Percentiles rank a stretch among this genome's conserved stretches.
These are phyloP conservation scores for Pelmatolapia mariae DNA, from an alignment of 2,113 vertebrate species.

Conservation along the genomic window DNA sequence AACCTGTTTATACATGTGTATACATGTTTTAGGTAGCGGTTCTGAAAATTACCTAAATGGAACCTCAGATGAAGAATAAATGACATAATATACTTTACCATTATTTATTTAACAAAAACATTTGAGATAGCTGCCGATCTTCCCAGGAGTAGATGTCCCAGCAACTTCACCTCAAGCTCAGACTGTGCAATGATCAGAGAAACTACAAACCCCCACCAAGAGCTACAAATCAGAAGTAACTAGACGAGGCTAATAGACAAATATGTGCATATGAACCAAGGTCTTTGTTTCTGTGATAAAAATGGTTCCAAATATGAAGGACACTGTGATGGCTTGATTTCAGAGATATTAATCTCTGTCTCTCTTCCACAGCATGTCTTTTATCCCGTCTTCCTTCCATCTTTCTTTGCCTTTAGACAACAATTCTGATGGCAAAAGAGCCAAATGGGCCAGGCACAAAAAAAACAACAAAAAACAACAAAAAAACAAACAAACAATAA, in stretches of 20 bases:
- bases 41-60: neutral
- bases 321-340: neutral
- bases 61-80: neutral
- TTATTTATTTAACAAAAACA: neutral
- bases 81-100: neutral
- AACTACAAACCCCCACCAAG: neutral
- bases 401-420: too few species aligned
- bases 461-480: too few species aligned
- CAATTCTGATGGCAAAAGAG: too few species aligned
- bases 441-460: too few species aligned
- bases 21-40: accelerated
- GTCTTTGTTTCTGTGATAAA: neutral
- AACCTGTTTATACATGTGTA: neutral
- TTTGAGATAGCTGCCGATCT: accelerated
- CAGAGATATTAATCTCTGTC: neutral
- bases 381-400: neutral
- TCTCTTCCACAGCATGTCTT: neutral
- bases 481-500: too few species aligned
- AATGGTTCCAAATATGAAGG: accelerated
- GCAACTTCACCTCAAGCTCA: accelerated
- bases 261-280: neutral
- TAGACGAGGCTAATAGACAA: neutral
- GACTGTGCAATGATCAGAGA: neutral
- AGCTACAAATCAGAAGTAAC: neutral
- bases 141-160: neutral